Evolutionary conservation across 2,888 invertebrate species (phyloP).

Genomic region (Pantelozetes paolii): DNA sequence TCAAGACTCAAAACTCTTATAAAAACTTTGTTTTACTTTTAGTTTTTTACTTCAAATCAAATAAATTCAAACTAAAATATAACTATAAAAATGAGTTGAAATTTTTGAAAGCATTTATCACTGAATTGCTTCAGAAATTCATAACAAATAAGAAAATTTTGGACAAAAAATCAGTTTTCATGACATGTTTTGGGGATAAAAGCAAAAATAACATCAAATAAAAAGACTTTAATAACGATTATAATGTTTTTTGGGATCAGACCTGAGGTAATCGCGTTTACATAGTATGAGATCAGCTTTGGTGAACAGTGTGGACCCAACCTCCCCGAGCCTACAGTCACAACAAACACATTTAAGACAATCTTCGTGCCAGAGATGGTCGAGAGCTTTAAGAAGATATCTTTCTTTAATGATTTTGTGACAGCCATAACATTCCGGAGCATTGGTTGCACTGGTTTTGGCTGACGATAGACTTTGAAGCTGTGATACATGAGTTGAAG

Average conservation of each 20-base stretch:
- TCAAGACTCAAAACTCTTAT: slow-evolving; percentile 7
- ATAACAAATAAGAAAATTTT: too few species aligned
- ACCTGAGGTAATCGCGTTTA: slow-evolving; percentile 88
- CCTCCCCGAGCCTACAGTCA: slow-evolving; percentile 84
- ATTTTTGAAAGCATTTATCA: slow-evolving; percentile 1
- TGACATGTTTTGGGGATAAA: too few species aligned
- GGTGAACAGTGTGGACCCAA: slow-evolving; percentile 82
- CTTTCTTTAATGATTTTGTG: slow-evolving; percentile 48
- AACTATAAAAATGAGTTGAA: not conserved
- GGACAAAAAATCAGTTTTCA: too few species aligned
- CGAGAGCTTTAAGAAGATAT: slow-evolving; percentile 77
- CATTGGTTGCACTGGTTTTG: slow-evolving; percentile 36
- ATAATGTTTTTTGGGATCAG: slow-evolving; percentile 48
- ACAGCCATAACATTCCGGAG: slow-evolving; percentile 48
- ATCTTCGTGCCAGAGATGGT: slow-evolving; percentile 90
- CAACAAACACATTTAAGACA: slow-evolving; percentile 89
- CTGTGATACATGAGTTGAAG: slow-evolving; percentile 13
- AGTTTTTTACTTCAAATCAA: not conserved
- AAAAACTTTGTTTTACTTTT: not conserved
- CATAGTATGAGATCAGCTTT: slow-evolving; percentile 86
- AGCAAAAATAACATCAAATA: too few species aligned
- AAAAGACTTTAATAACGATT: too few species aligned
- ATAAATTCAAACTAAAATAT: not conserved
- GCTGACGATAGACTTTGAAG: slow-evolving; percentile 30
- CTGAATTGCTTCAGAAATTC: not conserved